Evolutionary conservation across 2,797 vertebrate species (phyloP).

Genomic region (Danionella dracula): DNA sequence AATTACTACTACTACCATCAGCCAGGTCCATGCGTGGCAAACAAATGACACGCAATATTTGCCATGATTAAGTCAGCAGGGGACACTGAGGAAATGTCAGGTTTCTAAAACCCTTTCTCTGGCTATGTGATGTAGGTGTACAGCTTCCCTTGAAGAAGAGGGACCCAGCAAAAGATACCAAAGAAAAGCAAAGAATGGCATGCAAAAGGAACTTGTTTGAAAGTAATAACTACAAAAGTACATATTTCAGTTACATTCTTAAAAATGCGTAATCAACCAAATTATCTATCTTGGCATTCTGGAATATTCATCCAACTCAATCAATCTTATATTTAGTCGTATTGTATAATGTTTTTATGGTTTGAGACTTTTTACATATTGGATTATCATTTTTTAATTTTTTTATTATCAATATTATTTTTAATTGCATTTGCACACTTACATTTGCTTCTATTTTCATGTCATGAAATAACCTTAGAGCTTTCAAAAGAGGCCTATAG

Average conservation of each 20-base stretch:
- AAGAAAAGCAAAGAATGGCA: not conserved
- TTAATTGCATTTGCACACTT: conserved; percentile 83
- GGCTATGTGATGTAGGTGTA: conserved; percentile 34
- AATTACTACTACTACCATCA: conserved; percentile 73
- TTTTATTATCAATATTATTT: no score
- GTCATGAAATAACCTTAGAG: conserved; percentile 75
- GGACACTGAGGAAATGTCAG: conserved; percentile 76
- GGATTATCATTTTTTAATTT: no score
- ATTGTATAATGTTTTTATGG: no score
- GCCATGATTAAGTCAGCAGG: conserved; percentile 75
- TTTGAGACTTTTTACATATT: no score
- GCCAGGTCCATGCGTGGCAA: conserved; percentile 67
- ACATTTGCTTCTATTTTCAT: conserved; percentile 78
- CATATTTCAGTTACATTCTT: no score
- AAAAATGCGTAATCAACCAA: no score
- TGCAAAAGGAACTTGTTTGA: no score
- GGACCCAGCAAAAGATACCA: conserved; percentile 5
- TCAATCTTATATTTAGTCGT: no score
- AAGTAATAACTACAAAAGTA: no score
- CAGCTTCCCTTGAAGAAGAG: conserved; percentile 24
- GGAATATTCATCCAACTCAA: no score
- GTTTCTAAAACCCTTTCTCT: conserved; percentile 56
- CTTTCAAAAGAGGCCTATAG: conserved; percentile 69
- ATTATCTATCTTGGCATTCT: no score
- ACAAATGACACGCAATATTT: conserved; percentile 76